These are phyloP conservation scores for Macrocentrus cingulum DNA, from an alignment of 1,140 invertebrate genomes.

Conservation along the genomic window DNA sequence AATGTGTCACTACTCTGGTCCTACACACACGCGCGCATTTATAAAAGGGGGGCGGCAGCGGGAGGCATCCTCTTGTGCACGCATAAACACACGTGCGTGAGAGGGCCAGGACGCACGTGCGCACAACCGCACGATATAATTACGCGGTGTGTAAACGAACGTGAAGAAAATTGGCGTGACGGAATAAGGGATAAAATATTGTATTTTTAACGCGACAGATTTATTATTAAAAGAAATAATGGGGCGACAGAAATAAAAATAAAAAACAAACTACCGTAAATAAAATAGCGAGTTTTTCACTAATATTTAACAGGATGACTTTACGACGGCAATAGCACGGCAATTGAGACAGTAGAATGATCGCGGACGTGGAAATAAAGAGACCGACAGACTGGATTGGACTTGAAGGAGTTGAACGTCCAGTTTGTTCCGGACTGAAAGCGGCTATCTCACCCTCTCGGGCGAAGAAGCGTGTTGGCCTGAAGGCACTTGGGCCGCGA, in stretches of 20 bases:
- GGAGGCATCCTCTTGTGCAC: slow-evolving; percentile 1
- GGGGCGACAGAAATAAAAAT: no score
- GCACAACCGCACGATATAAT: slow-evolving; percentile 34
- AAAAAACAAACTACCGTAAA: no score
- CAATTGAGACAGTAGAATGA: slow-evolving; percentile 15
- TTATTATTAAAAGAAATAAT: no score
- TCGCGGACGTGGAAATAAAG: slow-evolving; percentile 3
- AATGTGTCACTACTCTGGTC: slow-evolving; percentile 27
- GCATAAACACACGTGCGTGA: slow-evolving; percentile 19
- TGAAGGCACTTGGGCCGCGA: not conserved
- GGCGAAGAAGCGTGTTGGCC: slow-evolving; percentile 2
- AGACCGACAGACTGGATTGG: slow-evolving; percentile 1
- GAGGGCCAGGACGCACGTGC: slow-evolving; percentile 21
- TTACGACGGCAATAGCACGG: not conserved
- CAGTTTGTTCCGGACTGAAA: slow-evolving; percentile 20
- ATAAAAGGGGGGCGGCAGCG: not conserved
- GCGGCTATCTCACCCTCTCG: slow-evolving; percentile 15
- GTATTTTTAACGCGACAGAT: no score
- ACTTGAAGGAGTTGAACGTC: slow-evolving; percentile 19
- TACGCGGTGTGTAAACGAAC: slow-evolving; percentile 22
- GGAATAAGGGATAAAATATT: no score
- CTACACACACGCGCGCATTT: not conserved
- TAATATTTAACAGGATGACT: slow-evolving; percentile 3
- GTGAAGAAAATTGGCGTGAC: not conserved
- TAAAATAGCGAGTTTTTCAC: no score